phyloP scores from a whole-genome alignment of 2,797 vertebrate species.

The Diplodus sargus region DNA sequence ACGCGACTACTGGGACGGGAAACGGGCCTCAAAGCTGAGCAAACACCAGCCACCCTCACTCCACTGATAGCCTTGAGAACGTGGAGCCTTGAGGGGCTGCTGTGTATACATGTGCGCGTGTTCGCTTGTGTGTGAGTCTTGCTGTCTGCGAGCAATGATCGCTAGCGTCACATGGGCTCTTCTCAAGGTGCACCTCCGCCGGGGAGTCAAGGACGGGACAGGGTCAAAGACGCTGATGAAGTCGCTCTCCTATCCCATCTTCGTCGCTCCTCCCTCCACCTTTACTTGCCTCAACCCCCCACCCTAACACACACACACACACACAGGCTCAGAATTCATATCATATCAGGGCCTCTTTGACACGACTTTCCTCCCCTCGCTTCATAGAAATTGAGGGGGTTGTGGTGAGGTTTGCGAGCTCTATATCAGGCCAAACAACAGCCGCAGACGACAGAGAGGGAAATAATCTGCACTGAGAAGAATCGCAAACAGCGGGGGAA shows the following conservation, averaged over 20 bases:
- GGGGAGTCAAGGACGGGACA: constrained; percentile 77
- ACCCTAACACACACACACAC: neutral
- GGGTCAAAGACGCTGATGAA: constrained; percentile 76
- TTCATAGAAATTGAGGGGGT: constrained; percentile 22
- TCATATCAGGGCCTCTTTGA: constrained; percentile 43
- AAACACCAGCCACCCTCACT: constrained; percentile 88
- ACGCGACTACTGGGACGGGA: constrained; percentile 66
- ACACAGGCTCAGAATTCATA: constrained; percentile 12
- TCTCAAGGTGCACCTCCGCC: constrained; percentile 77
- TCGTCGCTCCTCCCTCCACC: constrained; percentile 33
- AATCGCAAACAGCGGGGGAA: constrained; percentile 44
- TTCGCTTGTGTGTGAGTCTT: constrained; percentile 47
- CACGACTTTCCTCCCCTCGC: constrained; percentile 27
- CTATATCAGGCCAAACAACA: constrained; percentile 17
- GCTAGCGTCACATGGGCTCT: constrained; percentile 72
- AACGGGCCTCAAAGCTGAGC: constrained; percentile 89
- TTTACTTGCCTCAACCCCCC: constrained; percentile 29
- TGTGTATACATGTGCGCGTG: constrained; percentile 47
- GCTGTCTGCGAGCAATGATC: constrained; percentile 43
- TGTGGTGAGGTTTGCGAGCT: neutral
- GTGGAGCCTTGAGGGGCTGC: constrained; percentile 74
- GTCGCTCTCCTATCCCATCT: constrained; percentile 50
- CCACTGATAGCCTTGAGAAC: constrained; percentile 88
- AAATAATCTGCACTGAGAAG: constrained; percentile 23
- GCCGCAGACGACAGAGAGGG: neutral